Evolutionary conservation across 2,113 vertebrate species (phyloP).

Genomic region (Hiodon alosoides): DNA sequence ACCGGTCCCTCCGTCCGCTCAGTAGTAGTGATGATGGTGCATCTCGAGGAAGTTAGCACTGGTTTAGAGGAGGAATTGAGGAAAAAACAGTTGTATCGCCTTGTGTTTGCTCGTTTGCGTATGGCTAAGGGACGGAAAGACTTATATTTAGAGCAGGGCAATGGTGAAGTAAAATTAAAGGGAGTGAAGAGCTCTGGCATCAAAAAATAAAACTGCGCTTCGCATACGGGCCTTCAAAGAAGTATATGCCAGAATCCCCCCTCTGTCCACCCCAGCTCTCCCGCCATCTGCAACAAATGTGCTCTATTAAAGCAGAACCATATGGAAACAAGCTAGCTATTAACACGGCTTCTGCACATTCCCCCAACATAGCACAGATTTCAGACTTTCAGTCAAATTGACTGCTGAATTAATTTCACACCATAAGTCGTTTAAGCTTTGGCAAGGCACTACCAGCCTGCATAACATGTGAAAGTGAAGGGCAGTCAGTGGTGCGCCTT

Average conservation of each 20-base stretch:
- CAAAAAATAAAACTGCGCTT: slow-evolving; percentile 47
- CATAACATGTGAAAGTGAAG: not conserved
- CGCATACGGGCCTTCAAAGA: slow-evolving; percentile 65
- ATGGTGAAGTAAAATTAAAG: slow-evolving; percentile 61
- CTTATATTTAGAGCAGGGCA: slow-evolving; percentile 65
- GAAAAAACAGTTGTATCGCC: slow-evolving; percentile 63
- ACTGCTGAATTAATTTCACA: slow-evolving; percentile 81
- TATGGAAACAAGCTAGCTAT: slow-evolving; percentile 92
- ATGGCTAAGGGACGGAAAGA: slow-evolving; percentile 29
- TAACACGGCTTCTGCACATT: slow-evolving; percentile 81
- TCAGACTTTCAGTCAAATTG: slow-evolving; percentile 80
- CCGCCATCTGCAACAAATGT: slow-evolving; percentile 92
- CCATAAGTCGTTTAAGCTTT: slow-evolving; percentile 73
- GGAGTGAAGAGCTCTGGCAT: slow-evolving; percentile 58
- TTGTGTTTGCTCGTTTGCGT: slow-evolving; percentile 53
- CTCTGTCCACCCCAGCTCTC: slow-evolving; percentile 72
- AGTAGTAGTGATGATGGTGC: slow-evolving; percentile 65
- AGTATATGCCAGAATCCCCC: slow-evolving; percentile 72
- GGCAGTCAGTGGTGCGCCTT: not conserved
- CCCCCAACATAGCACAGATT: slow-evolving; percentile 81
- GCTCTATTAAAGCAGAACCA: slow-evolving; percentile 92
- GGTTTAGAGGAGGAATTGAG: slow-evolving; percentile 62
- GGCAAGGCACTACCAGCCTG: slow-evolving; percentile 57
- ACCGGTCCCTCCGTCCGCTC: not conserved
- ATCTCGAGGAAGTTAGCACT: slow-evolving; percentile 54